Percentiles rank a stretch among this genome's conserved stretches.
Conservation (phyloP, 2,113 vertebrate species). For the Oncorhynchus masou region DNA sequence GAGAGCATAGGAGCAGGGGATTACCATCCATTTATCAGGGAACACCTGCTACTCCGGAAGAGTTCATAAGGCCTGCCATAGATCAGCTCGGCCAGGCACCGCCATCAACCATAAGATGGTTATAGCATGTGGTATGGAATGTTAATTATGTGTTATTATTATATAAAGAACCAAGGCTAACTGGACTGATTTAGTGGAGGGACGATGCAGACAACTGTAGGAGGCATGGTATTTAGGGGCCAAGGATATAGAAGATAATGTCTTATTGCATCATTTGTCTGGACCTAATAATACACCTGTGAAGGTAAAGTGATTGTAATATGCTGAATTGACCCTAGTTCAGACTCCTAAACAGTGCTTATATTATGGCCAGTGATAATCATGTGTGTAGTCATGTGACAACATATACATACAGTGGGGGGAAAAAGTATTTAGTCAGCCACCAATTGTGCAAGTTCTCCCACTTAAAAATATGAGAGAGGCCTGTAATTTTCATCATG, state of each 20-base stretch:
- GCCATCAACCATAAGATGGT: neutral
- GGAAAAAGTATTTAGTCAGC: too few species aligned
- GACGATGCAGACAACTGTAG: neutral
- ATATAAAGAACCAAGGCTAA: neutral
- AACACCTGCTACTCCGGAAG: constrained; percentile 51
- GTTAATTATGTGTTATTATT: constrained; percentile 1
- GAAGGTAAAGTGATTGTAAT: too few species aligned
- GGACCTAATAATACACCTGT: too few species aligned
- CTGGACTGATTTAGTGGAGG: neutral
- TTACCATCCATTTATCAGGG: constrained; percentile 46
- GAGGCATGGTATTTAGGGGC: neutral
- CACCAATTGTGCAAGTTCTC: too few species aligned
- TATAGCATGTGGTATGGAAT: constrained; percentile 13
- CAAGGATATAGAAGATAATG: neutral
- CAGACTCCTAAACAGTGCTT: too few species aligned
- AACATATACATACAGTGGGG: too few species aligned
- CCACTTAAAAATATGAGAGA: too few species aligned
- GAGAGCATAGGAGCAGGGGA: constrained; percentile 29
- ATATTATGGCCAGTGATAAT: too few species aligned
- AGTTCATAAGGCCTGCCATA: neutral
- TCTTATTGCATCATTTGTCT: neutral
- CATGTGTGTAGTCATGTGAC: too few species aligned
- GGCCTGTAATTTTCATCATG: too few species aligned
- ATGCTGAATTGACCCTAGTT: too few species aligned
- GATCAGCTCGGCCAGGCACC: neutral